Evolutionary conservation across 2,888 invertebrate genomes (phyloP).

Genomic region (Pseudoips prasinana): DNA sequence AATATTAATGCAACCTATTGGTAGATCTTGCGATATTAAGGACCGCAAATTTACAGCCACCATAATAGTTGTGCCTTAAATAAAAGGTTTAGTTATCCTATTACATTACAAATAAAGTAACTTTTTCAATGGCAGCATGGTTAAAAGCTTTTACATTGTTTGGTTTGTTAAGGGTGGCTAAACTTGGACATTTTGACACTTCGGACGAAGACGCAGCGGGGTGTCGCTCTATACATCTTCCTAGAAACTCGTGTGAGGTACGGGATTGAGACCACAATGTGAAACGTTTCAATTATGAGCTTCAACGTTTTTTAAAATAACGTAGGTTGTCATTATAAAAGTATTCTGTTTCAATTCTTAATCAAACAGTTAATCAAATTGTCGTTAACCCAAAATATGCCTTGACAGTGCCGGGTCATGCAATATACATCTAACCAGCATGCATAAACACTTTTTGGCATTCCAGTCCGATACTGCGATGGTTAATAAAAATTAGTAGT

Average conservation of each 20-base stretch:
- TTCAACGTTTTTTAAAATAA: conserved; percentile 10
- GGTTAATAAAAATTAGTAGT: conserved; percentile 47
- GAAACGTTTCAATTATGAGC: conserved; percentile 60
- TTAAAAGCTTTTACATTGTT: conserved; percentile 28
- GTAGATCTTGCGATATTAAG: conserved; percentile 59
- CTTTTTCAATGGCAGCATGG: conserved; percentile 11
- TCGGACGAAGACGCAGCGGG: conserved; percentile 75
- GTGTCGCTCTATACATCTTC: conserved; percentile 65
- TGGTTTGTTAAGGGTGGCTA: conserved; percentile 52
- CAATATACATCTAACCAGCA: conserved; percentile 24
- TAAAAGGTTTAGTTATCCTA: conserved; percentile 8
- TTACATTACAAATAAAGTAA: conserved; percentile 14
- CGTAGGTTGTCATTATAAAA: no score
- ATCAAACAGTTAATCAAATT: background rate
- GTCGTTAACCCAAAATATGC: conserved; percentile 5
- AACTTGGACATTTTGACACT: conserved; percentile 77
- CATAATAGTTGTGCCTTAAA: conserved; percentile 8
- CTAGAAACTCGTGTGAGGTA: conserved; percentile 71
- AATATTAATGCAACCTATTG: conserved; percentile 45
- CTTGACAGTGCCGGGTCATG: conserved; percentile 17
- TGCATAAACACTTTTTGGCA: conserved; percentile 32
- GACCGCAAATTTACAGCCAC: conserved; percentile 49
- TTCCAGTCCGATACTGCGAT: conserved; percentile 44
- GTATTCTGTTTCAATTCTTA: no score
- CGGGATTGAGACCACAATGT: conserved; percentile 60